Percentiles rank a stretch among this genome's conserved stretches.
phyloP scores from a whole-genome alignment of 2,113 vertebrate species.

The Rhizomys pruinosus region DNA sequence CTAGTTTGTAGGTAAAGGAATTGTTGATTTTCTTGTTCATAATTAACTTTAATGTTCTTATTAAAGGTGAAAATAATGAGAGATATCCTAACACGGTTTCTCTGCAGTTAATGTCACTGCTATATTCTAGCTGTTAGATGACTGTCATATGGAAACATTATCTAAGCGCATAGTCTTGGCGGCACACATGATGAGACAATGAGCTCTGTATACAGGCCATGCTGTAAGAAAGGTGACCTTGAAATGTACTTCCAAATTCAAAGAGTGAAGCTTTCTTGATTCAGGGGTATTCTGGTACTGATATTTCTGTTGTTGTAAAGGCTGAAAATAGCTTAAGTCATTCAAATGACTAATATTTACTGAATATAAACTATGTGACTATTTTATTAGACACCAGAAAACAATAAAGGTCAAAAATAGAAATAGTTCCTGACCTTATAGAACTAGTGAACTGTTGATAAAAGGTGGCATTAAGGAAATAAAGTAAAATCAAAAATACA shows the following conservation, averaged over 20 bases:
- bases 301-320: conserved; percentile 18
- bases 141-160: not conserved
- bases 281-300: not conserved
- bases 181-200: not conserved
- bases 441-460: not conserved
- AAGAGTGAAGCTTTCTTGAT: conserved; percentile 30
- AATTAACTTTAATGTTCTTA: conserved; percentile 48
- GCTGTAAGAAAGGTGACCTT: not conserved
- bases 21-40: conserved; percentile 51
- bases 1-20: conserved; percentile 20
- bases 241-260: not conserved
- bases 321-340: not conserved
- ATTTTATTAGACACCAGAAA: not conserved
- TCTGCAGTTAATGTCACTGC: not conserved
- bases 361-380: not conserved
- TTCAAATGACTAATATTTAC: not conserved
- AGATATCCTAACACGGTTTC: not conserved
- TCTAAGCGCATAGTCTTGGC: not conserved
- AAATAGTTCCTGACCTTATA: not conserved
- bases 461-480: not conserved
- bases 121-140: not conserved
- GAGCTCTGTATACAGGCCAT: not conserved
- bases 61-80: conserved; percentile 36
- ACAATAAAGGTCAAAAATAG: not conserved
- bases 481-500: not conserved